Base-by-base conservation (phyloP, 2,888 invertebrate species). In the Zootermopsis nevadensis region DNA sequence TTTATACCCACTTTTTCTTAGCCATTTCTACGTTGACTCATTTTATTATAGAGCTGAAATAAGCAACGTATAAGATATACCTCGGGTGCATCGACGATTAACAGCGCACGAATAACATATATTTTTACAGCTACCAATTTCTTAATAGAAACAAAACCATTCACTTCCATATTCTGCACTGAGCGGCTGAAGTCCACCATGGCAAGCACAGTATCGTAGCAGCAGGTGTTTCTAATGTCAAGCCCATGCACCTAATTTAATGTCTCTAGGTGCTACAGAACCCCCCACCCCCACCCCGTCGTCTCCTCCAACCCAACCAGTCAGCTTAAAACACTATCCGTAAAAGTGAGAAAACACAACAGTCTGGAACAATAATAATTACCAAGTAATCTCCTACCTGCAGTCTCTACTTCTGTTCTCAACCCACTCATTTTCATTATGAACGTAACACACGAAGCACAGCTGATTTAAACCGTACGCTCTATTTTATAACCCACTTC, bases 311-410 rank as follows among this genome's bases (percentile, higher is more conserved):
- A 22, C 22, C 74, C 22, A 24, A 24, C 74, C n/a, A 38, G 33
- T 74, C 38, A 74, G 38, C 1, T 74, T 74, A 4, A 74, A 38
- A 74, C 42, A 35, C 74, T 38, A 74, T 74, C n/a, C 74, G 74
- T 38, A 74, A 35, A 74, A 38, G 74, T 42, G 38, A 74, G 74
- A 74, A 74, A 74, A 74, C n/a, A n/a, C n/a, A n/a, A n/a, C 22
- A 74, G 33, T 74, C 19, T 74, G 74, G 35, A 72, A 72, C 72
- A 72, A 72, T 72, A 72, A 72, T 72, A 35, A 72, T 72, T 72
- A 35, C 33, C 24, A 33, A 35, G 72, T n/a, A 74, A 74, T 74
- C 38, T 38, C n/a, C 22, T 33, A 42, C 35, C 74, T n/a, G n/a
- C n/a, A 12, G 4, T 38, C 10, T n/a, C 60, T 60, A 8, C 60